Percentiles rank a stretch among this genome's conserved stretches.
Evolutionary conservation across 2,888 invertebrate genomes (phyloP).

Genomic region (Barypeithes pellucidus): DNA sequence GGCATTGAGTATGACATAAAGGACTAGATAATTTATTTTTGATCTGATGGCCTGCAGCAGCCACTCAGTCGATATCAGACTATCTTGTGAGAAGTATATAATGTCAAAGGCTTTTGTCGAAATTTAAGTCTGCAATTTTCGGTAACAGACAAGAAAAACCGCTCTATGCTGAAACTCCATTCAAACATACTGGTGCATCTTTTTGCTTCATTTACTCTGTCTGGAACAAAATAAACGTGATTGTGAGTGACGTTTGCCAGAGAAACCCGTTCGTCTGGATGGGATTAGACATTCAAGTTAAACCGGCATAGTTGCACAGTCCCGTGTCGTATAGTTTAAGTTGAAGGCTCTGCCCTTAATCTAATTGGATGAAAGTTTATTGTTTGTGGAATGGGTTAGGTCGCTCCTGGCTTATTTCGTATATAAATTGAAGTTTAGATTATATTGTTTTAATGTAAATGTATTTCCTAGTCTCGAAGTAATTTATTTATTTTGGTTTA

Average conservation of each 20-base stretch:
- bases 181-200: conserved; percentile 47
- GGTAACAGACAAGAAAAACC: conserved; percentile 31
- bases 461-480: conserved; percentile 7
- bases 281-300: conserved; percentile 51
- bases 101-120: no score
- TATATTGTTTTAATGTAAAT: conserved; percentile 46
- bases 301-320: conserved; percentile 50
- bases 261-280: conserved; percentile 51
- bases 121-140: no score
- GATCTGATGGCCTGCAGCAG: no score
- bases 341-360: conserved; percentile 52
- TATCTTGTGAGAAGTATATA: no score
- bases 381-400: conserved; percentile 48
- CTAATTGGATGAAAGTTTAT: conserved; percentile 55
- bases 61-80: no score
- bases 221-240: conserved; percentile 51
- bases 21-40: no score
- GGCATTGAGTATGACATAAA: no score
- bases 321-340: conserved; percentile 51
- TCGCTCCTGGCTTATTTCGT: conserved; percentile 44
- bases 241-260: conserved; percentile 51
- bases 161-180: conserved; percentile 27
- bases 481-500: conserved; percentile 12
- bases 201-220: conserved; percentile 48
- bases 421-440: conserved; percentile 45